phyloP scores from a whole-genome alignment of 2,797 vertebrate species.

The Argyrosomus regius region DNA sequence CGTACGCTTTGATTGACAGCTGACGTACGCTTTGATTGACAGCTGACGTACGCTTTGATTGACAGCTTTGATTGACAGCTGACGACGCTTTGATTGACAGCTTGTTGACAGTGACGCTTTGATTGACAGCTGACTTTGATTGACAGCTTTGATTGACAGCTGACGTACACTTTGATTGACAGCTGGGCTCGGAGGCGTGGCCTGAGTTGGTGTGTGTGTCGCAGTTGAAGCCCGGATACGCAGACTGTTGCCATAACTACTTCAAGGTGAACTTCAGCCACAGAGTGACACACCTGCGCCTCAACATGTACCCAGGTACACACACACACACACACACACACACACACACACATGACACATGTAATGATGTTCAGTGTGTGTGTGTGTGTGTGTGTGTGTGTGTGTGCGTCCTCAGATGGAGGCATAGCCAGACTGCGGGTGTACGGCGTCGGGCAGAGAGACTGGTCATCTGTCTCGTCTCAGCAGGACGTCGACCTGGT shows the following conservation, averaged over 20 bases:
- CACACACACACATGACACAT: not conserved
- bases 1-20: too few relatives aligned
- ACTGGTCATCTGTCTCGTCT: slow-evolving; percentile 80
- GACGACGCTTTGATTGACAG: slow-evolving; percentile 32
- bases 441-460: slow-evolving; percentile 87
- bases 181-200: slow-evolving; percentile 86
- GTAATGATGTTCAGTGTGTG: not conserved
- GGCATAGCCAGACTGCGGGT: slow-evolving; percentile 88
- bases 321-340: slow-evolving; percentile 26
- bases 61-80: too few relatives aligned
- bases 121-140: slow-evolving; percentile 39
- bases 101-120: too few relatives aligned
- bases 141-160: slow-evolving; percentile 46
- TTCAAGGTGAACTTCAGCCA: slow-evolving; percentile 76
- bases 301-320: slow-evolving; percentile 91
- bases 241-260: slow-evolving; percentile 86
- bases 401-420: slow-evolving; percentile 84
- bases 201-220: slow-evolving; percentile 81
- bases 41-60: too few relatives aligned
- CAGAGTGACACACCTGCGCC: slow-evolving; percentile 89
- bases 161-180: slow-evolving; percentile 56
- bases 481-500: slow-evolving; percentile 84
- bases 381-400: slow-evolving; percentile 2
- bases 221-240: slow-evolving; percentile 82
- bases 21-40: too few relatives aligned